Conservation (phyloP, 2,113 vertebrate species). For the Odocoileus virginianus region DNA sequence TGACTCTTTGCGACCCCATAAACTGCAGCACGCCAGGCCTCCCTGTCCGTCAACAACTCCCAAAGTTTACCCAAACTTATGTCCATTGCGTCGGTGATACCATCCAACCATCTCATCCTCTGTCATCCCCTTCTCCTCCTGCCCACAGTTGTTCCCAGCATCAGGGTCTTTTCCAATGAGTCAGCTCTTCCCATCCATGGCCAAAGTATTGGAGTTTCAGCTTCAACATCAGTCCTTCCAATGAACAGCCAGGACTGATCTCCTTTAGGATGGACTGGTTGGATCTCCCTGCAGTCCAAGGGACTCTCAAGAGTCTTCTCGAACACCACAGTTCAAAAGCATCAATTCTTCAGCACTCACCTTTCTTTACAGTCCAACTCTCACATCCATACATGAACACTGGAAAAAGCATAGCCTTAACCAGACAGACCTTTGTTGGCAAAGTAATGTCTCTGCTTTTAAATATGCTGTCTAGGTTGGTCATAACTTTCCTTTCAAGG, state of each 20-base stretch:
- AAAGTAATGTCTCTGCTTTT: background rate
- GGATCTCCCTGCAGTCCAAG: background rate
- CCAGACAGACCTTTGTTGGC: background rate
- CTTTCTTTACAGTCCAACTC: background rate
- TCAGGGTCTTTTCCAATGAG: background rate
- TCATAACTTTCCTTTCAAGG: background rate
- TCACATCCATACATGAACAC: background rate
- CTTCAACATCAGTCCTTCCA: background rate
- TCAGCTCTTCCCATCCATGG: background rate
- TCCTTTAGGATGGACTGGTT: background rate
- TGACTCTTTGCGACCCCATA: background rate
- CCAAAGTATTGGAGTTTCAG: background rate
- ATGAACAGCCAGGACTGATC: background rate
- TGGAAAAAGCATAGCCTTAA: background rate
- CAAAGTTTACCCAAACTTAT: background rate
- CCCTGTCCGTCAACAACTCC: background rate
- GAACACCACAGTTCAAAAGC: background rate
- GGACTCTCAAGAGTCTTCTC: background rate
- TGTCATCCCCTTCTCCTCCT: background rate
- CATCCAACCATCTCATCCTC: background rate
- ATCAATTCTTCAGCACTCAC: background rate
- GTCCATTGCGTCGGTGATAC: background rate
- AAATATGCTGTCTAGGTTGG: background rate
- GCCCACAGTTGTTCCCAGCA: background rate
- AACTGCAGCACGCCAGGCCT: accelerated